These are phyloP conservation scores for Columbina picui DNA, from an alignment of 2,113 vertebrate species.

Conservation along the genomic window DNA sequence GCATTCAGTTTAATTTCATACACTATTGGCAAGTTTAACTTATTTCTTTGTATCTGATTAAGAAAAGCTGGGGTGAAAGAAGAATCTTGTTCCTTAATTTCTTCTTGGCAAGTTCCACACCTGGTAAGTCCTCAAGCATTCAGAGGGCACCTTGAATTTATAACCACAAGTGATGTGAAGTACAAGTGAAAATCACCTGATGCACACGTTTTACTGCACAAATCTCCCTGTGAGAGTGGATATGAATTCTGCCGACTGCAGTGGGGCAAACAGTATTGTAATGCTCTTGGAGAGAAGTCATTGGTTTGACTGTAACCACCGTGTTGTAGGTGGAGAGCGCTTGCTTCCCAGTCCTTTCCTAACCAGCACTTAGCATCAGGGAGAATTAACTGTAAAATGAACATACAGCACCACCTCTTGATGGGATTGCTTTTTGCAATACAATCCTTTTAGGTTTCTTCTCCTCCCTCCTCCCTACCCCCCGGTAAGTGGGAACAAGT, in stretches of 20 bases:
- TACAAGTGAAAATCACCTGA: not conserved
- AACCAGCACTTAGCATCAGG: not conserved
- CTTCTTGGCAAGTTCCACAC: not conserved
- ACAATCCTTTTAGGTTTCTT: not conserved
- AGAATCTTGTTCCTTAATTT: not conserved
- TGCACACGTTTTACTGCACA: not conserved
- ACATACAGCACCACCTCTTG: constrained; percentile 11
- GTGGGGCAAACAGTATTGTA: not conserved
- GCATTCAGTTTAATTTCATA: not conserved
- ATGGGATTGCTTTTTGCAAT: constrained; percentile 12
- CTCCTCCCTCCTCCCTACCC: not conserved
- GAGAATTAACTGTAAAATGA: not conserved
- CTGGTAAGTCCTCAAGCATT: not conserved
- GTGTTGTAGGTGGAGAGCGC: not conserved
- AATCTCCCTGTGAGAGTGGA: not conserved
- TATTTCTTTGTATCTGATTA: not conserved
- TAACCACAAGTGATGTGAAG: not conserved
- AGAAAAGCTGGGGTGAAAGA: not conserved
- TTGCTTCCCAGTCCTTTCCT: not conserved
- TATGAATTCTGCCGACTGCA: not conserved
- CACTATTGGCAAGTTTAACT: not conserved
- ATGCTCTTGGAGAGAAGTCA: not conserved
- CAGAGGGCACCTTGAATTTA: not conserved
- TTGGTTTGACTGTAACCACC: not conserved
- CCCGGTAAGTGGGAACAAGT: not conserved